These are phyloP conservation scores for Benthosema pterotum DNA, from an alignment of 2,797 vertebrate species.

Conservation along the genomic window DNA sequence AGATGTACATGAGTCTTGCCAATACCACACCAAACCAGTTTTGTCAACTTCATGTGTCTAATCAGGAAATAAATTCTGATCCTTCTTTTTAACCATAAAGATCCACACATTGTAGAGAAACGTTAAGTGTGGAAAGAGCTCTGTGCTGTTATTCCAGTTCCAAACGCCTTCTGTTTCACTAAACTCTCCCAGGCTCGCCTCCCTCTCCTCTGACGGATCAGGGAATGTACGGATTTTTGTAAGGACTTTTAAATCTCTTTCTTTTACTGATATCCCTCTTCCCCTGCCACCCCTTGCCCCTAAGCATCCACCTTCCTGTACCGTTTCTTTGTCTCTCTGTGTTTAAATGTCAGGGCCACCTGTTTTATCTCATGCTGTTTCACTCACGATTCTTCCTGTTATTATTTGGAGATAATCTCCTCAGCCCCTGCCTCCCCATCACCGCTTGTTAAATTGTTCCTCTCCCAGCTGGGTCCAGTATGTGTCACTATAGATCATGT, in stretches of 20 bases:
- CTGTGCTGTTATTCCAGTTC: slow-evolving; percentile 48
- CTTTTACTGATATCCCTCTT: slow-evolving; percentile 25
- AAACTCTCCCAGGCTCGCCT: slow-evolving; percentile 66
- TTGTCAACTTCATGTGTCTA: not conserved
- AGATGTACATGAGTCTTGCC: too few relatives aligned
- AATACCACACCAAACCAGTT: too few relatives aligned
- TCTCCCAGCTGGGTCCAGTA: slow-evolving; percentile 21
- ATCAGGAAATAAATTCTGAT: not conserved
- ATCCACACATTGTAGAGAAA: slow-evolving; percentile 1
- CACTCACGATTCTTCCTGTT: not conserved
- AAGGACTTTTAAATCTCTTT: slow-evolving; percentile 64
- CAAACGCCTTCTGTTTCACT: slow-evolving; percentile 61
- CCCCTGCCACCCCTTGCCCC: not conserved
- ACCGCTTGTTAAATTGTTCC: slow-evolving; percentile 5
- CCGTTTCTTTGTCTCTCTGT: not conserved
- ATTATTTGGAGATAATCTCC: not conserved
- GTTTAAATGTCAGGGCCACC: slow-evolving; percentile 4
- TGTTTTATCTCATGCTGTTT: slow-evolving; percentile 3
- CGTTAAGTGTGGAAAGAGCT: not conserved
- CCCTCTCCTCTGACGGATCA: slow-evolving; percentile 75
- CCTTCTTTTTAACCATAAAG: slow-evolving; percentile 4
- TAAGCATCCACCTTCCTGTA: not conserved
- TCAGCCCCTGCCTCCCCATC: slow-evolving; percentile 6
- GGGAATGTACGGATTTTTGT: slow-evolving; percentile 79
- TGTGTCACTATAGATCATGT: slow-evolving; percentile 25